Base-by-base conservation (phyloP, 2,888 invertebrate genomes). In the Parnassius glacialis region DNA sequence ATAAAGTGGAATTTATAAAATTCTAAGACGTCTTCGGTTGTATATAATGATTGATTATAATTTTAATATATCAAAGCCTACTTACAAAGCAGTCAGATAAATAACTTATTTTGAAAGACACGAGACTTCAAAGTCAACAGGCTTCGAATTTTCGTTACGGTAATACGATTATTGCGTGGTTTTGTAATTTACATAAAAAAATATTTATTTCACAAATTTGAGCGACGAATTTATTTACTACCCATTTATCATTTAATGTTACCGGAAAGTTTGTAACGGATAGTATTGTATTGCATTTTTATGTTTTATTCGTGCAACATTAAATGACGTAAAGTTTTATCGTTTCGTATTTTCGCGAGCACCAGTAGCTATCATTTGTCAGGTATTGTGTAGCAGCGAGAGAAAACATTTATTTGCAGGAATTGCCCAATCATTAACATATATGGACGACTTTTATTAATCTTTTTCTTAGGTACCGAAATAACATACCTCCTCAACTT, bases 291-390 rank as follows among this genome's bases (percentile, higher is more conserved):
- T 48, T 56, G 57, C 20, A 57, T 62, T 62, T 16, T 25, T 53
- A 50, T 43, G 10, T 62, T 53, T 48, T 12, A 13, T 56, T 52
- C 48, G 54, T 53, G 41, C 57, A 52, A 52, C 53, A 57, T 53
- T 62, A 68, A 67, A 72, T 74, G 79, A 74, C 74, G 74, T 75
- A 76, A 78, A 74, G 74, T 80, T 79, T 80, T 79, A 80, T 79
- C 76, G 78, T 70, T 77, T 75, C 74, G 76, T 74, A 79, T 83
- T 83, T 84, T 84, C 80, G 83, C 84, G 84, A 81, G 76, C 78
- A 80, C 81, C 80, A 72, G 75, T 74, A 78, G 84, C 82, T 72
- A 83, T 84, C 79, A 82, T 86, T 87, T 85, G 85, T 87, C 85
- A 85, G 83, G 79, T 83, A 82, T 78, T 79, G 80, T 80, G 76